These are phyloP conservation scores for Diadophis punctatus DNA, from an alignment of 2,113 vertebrate species.

Conservation along the genomic window DNA sequence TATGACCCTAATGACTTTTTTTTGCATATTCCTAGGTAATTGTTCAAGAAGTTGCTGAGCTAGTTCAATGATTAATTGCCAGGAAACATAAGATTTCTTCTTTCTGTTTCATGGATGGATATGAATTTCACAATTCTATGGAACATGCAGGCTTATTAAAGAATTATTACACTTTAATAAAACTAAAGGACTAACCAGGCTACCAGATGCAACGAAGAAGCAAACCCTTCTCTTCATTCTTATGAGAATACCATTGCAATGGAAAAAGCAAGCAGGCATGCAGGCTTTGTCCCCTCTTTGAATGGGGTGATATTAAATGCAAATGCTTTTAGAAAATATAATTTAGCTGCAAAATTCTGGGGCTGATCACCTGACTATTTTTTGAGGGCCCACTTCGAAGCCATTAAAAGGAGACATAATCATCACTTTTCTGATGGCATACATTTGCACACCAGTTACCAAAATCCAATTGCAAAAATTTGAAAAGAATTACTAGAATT, in stretches of 20 bases:
- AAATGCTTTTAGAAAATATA: background rate
- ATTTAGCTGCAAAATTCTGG: background rate
- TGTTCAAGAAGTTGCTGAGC: background rate
- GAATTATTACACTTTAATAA: background rate
- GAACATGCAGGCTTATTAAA: constrained; percentile 12
- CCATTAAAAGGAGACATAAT: background rate
- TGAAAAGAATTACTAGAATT: background rate
- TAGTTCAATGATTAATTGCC: constrained; percentile 8
- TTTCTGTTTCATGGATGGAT: constrained; percentile 13
- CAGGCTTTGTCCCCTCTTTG: background rate
- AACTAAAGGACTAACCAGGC: background rate
- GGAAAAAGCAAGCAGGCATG: background rate
- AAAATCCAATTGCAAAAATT: background rate
- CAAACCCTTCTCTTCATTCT: background rate
- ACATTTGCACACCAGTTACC: background rate
- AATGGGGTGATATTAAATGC: background rate
- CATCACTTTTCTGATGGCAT: background rate
- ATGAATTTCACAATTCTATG: background rate
- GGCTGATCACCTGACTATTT: background rate
- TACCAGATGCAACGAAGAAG: background rate
- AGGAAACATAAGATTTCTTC: constrained; percentile 18
- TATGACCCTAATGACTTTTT: background rate
- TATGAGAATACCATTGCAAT: background rate
- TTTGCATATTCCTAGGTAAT: constrained; percentile 12
- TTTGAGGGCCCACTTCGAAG: background rate